Conservation (phyloP, 2,113 vertebrate species). For the Antechinus stuartii region DNA sequence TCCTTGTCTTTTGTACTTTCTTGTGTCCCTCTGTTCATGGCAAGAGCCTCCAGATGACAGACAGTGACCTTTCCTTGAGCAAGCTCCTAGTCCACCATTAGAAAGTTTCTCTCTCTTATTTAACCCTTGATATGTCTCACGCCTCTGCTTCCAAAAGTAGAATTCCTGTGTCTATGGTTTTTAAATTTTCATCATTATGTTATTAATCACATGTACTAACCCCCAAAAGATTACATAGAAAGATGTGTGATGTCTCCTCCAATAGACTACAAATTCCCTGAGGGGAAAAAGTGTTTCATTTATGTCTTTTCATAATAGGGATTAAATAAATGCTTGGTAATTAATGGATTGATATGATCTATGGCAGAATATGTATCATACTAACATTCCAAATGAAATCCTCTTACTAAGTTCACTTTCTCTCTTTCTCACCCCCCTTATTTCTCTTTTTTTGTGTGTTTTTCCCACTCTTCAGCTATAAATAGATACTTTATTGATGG, state of each 20-base stretch:
- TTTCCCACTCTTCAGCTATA: conserved; percentile 13
- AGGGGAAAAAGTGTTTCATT: too few relatives aligned
- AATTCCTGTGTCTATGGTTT: background rate
- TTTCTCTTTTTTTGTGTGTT: conserved; percentile 11
- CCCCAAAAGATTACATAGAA: background rate
- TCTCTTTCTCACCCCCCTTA: background rate
- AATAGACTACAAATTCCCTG: too few relatives aligned
- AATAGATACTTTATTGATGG: conserved; percentile 4
- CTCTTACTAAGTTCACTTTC: background rate
- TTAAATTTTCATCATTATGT: background rate
- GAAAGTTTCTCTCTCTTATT: background rate
- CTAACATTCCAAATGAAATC: background rate
- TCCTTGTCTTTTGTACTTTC: background rate
- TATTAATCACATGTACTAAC: too few relatives aligned
- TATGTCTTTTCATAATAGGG: background rate
- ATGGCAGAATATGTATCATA: background rate
- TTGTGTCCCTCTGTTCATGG: background rate
- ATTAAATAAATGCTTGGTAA: too few relatives aligned
- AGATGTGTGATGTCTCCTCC: background rate
- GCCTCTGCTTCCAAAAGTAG: background rate
- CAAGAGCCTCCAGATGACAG: background rate
- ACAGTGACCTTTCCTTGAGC: background rate
- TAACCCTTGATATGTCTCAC: background rate
- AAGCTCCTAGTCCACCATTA: background rate
- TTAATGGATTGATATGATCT: background rate